These are phyloP conservation scores for Platyrinchus mystaceus DNA, from an alignment of 2,797 vertebrate species.

Conservation along the genomic window DNA sequence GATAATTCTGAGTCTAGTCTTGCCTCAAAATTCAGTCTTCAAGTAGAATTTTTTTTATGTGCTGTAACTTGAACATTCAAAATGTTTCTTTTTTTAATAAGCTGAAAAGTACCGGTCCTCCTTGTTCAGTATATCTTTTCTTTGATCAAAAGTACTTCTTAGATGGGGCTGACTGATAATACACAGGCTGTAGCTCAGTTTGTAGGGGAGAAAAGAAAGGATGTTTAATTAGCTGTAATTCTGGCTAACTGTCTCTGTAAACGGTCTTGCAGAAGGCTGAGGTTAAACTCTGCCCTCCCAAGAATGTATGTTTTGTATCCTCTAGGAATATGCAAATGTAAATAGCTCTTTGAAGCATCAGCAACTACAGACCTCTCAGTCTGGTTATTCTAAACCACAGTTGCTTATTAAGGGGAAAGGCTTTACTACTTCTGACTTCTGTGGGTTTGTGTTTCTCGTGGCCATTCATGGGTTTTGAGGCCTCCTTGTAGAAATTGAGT, in stretches of 20 bases:
- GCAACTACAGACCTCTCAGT: neutral
- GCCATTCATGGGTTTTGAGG: neutral
- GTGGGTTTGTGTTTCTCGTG: neutral
- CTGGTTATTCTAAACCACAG: neutral
- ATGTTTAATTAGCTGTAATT: neutral
- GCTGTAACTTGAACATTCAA: neutral
- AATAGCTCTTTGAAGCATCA: neutral
- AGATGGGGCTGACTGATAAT: neutral
- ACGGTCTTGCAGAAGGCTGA: neutral
- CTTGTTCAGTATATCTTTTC: neutral
- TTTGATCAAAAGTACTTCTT: neutral
- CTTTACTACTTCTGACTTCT: neutral
- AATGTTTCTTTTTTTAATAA: neutral
- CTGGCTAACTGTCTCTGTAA: neutral
- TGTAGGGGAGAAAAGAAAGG: neutral
- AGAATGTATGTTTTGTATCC: neutral
- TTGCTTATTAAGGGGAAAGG: neutral
- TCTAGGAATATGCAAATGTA: slow-evolving; percentile 22
- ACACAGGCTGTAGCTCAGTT: neutral
- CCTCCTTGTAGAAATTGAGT: neutral
- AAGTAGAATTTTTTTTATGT: neutral
- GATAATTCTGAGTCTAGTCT: neutral
- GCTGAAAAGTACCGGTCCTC: neutral
- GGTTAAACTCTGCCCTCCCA: neutral
- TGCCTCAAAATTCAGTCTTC: neutral